These are phyloP conservation scores for Pasiphila rectangulata DNA, from an alignment of 2,888 invertebrate genomes.

Conservation along the genomic window DNA sequence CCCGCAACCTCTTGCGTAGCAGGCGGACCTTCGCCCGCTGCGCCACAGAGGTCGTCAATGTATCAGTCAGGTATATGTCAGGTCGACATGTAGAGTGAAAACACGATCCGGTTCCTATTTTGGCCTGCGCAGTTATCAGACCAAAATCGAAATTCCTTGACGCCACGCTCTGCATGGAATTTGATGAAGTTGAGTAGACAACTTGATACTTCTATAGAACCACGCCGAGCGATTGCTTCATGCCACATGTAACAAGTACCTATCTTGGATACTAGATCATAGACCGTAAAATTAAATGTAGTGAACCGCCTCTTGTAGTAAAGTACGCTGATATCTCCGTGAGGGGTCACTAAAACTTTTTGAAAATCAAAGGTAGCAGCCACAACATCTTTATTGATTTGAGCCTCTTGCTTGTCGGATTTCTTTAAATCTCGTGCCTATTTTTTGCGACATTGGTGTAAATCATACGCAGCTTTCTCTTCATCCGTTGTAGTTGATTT, in stretches of 20 bases:
- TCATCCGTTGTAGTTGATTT: background rate
- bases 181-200: background rate
- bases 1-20: no score
- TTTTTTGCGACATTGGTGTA: background rate
- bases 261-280: background rate
- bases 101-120: constrained; percentile 5
- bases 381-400: background rate
- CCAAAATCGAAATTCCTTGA: no score
- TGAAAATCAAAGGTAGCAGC: constrained; percentile 4
- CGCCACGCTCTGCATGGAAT: background rate
- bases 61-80: no score
- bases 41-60: no score
- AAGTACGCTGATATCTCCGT: background rate
- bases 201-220: background rate
- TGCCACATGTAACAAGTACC: constrained; percentile 4
- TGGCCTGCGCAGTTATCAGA: constrained; percentile 1
- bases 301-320: constrained; percentile 1
- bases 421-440: background rate
- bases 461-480: background rate
- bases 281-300: background rate
- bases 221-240: background rate
- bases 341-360: background rate
- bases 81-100: background rate
- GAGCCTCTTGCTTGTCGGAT: background rate
- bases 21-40: no score